phyloP scores from a whole-genome alignment of 1,140 invertebrate genomes.

The Microplitis demolitor region DNA sequence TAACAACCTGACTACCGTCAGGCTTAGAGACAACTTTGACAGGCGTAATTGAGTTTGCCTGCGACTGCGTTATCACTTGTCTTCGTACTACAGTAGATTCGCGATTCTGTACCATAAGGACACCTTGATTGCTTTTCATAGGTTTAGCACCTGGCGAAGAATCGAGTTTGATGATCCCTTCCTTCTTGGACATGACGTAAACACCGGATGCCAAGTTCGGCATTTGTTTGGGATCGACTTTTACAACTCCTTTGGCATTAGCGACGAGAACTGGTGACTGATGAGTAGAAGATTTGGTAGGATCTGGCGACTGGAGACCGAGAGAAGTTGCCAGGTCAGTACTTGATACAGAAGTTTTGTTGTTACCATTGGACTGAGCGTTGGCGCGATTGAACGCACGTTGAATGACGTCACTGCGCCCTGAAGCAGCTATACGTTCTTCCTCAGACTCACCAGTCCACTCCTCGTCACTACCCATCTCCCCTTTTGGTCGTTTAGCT shows the following conservation, averaged over 20 bases:
- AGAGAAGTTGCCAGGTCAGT: conserved; percentile 45
- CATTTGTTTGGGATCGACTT: conserved; percentile 75
- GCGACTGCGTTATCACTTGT: conserved; percentile 48
- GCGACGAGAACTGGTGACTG: conserved; percentile 62
- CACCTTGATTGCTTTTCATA: conserved; percentile 45
- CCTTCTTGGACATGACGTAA: conserved; percentile 77
- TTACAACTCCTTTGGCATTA: conserved; percentile 74
- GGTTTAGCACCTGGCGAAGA: conserved; percentile 65
- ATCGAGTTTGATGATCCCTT: conserved; percentile 71
- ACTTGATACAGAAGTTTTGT: conserved; percentile 39
- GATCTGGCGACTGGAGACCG: conserved; percentile 40
- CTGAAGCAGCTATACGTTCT: conserved; percentile 43
- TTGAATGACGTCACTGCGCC: conserved; percentile 56
- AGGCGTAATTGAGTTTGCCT: conserved; percentile 51
- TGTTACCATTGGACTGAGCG: conserved; percentile 55
- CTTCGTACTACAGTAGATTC: conserved; percentile 53
- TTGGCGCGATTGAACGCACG: conserved; percentile 56
- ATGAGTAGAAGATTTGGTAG: conserved; percentile 37
- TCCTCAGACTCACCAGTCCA: conserved; percentile 58
- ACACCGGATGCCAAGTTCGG: conserved; percentile 71
- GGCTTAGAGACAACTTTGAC: conserved; percentile 58
- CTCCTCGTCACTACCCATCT: conserved; percentile 60
- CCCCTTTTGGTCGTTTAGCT: conserved; percentile 63
- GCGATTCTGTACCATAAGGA: conserved; percentile 57
- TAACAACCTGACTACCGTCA: conserved; percentile 56